Evolutionary conservation across 92 coral and sea anemone species (phyloP).

Genomic region (Actinernus sp.): DNA sequence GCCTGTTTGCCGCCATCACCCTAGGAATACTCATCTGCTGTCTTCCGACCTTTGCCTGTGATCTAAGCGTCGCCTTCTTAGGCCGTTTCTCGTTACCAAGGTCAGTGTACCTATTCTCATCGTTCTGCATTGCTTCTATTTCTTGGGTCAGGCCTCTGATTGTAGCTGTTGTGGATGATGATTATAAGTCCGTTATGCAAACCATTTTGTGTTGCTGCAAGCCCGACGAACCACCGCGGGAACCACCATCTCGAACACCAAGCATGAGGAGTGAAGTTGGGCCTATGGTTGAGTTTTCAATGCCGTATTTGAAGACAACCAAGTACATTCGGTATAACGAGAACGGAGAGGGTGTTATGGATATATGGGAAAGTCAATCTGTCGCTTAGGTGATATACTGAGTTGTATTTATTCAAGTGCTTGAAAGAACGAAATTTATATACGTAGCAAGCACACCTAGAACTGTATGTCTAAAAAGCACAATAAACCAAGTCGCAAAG

Average conservation of each 20-base stretch:
- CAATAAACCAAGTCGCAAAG: too few relatives aligned
- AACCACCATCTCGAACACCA: background rate
- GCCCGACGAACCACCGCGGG: background rate
- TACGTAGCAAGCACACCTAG: too few relatives aligned
- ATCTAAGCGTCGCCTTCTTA: background rate
- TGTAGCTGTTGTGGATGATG: background rate
- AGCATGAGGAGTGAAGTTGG: background rate
- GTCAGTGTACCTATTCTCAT: background rate
- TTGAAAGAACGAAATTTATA: too few relatives aligned
- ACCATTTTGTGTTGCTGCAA: background rate
- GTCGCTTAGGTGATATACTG: too few relatives aligned
- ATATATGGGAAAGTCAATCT: slow-evolving; percentile 2
- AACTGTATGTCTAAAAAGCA: too few relatives aligned
- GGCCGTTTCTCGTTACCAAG: background rate
- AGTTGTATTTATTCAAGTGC: too few relatives aligned
- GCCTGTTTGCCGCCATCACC: background rate
- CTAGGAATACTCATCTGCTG: background rate
- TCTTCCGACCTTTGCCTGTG: background rate
- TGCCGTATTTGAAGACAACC: background rate
- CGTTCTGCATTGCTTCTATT: background rate
- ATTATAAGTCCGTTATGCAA: background rate
- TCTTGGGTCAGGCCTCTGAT: slow-evolving; percentile 3
- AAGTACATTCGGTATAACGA: background rate
- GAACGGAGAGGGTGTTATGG: background rate
- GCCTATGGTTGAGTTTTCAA: background rate